Base-by-base conservation (phyloP, 2,113 vertebrate genomes). In the Amphilophus citrinellus region DNA sequence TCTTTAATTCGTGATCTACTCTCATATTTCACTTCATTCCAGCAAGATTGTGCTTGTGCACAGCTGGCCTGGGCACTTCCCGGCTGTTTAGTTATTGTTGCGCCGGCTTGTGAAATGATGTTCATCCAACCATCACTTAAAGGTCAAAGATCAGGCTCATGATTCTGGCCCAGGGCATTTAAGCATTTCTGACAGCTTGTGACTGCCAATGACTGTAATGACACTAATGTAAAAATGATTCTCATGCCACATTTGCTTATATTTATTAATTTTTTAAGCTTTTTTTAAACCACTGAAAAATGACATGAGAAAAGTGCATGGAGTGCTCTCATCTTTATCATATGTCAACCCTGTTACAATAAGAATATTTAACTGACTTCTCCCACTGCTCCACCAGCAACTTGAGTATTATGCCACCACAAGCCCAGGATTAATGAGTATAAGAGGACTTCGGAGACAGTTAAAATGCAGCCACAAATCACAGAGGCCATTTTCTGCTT, bases 401-500 rank as follows among this genome's bases (percentile, higher is more conserved):
- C n/a, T 56, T 81, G 32, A 79, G 50, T 82, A 75, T 87, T 47
- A 42, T 82, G 10, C 24, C 56, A 76, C 59, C 56, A 30, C 77
- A 82, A 76, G 57, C 76, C 75, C 42, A 50, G 66, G 62, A 89
- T 89, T 84, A 83, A 84, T 83, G 59, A 88, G 63, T 82, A 59
- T 83, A 82, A 77, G 44, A 62, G 68, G 63, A 78, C 82, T 75
- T 83, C 39, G 24, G 80, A 92, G 77, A 87, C 44, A 42, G 59
- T 58, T 11, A 3, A 78, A 88, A 90, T 84, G 68, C 37, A 13
- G 80, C 85, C 79, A 84, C 81, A 87, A 79, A 84, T 89, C 86
- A 84, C 59, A 73, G 39, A 80, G 63, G 73, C 82, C 86, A 84
- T 93, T 92, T 86, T 83, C 82, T 84, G 77, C 82, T 83, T 85